Conservation (phyloP, 2,113 vertebrate genomes). For the Galemys pyrenaicus region DNA sequence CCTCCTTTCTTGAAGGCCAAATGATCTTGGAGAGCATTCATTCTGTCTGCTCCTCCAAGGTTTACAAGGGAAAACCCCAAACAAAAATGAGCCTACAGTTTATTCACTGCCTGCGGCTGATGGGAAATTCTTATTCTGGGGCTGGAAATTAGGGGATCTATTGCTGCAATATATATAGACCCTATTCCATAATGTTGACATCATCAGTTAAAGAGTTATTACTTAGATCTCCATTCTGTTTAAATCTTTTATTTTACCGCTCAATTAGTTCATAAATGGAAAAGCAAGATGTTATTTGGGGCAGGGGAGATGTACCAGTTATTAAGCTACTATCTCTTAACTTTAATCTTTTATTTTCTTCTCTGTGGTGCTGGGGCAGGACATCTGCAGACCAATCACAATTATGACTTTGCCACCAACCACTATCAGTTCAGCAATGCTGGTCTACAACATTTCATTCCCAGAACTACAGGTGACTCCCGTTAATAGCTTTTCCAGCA, state of each 20-base stretch:
- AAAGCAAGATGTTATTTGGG: neutral
- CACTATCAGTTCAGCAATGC: neutral
- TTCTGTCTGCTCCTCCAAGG: neutral
- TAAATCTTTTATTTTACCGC: neutral
- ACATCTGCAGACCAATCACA: neutral
- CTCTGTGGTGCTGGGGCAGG: neutral
- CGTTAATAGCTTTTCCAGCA: neutral
- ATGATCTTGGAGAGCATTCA: neutral
- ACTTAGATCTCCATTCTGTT: neutral
- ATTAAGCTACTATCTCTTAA: neutral
- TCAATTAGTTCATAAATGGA: neutral
- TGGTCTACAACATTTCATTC: neutral
- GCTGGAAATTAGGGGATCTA: neutral
- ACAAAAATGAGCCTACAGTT: neutral
- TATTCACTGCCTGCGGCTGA: no score
- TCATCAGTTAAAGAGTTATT: no score
- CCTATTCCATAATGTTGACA: neutral
- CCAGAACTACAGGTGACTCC: accelerated
- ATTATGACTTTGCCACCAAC: neutral
- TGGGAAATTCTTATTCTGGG: neutral
- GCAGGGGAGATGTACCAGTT: no score
- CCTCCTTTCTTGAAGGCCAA: neutral
- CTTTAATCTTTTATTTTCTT: neutral
- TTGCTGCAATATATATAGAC: neutral
- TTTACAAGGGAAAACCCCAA: neutral